Evolutionary conservation across 1,140 invertebrate species (phyloP).

Genomic region (Ceratitis capitata): DNA sequence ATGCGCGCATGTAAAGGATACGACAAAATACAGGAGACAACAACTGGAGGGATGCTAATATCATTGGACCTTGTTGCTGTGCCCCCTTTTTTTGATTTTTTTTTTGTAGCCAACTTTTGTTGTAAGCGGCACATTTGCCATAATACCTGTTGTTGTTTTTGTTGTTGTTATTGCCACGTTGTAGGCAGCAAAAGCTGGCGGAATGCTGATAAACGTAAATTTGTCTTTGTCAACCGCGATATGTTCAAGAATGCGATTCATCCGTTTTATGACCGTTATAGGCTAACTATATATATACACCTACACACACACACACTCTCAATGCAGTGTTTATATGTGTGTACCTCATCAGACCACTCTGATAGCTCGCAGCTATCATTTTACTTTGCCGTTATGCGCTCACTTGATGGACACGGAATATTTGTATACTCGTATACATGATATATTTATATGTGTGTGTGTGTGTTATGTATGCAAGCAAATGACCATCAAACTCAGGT

Average conservation of each 20-base stretch:
- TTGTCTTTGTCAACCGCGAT: background rate
- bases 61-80: background rate
- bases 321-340: no score
- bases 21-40: background rate
- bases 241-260: background rate
- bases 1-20: background rate
- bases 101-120: background rate
- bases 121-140: background rate
- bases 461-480: no score
- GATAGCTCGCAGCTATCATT: background rate
- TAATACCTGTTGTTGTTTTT: background rate
- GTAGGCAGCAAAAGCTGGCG: background rate
- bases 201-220: background rate
- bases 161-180: no score
- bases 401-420: slow-evolving; percentile 5
- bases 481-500: no score
- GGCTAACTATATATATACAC: background rate
- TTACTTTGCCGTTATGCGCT: background rate
- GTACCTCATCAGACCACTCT: background rate
- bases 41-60: background rate
- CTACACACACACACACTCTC: no score
- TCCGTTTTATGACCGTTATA: background rate
- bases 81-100: no score
- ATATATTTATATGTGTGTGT: no score
- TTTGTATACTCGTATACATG: background rate